phyloP scores from a whole-genome alignment of 1,140 invertebrate genomes.

The Drosophila truncata region DNA sequence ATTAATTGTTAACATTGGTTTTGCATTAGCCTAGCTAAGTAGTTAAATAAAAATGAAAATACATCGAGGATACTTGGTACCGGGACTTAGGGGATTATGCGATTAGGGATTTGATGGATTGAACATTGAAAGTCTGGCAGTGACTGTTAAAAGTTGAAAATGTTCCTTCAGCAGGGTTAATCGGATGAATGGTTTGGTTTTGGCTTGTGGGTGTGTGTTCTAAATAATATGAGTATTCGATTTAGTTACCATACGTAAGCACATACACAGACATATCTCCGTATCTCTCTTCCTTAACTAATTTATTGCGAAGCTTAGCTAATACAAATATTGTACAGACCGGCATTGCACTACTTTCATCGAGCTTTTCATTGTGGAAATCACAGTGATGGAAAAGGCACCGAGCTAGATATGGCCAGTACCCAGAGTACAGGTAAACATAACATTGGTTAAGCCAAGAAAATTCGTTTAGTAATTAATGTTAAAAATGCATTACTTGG shows the following conservation, averaged over 20 bases:
- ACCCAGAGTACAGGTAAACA: background rate
- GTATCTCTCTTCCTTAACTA: constrained; percentile 28
- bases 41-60: constrained; percentile 47
- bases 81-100: constrained; percentile 38
- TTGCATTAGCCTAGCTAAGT: constrained; percentile 25
- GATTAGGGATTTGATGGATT: constrained; percentile 16
- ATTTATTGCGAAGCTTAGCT: constrained; percentile 31
- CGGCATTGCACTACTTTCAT: constrained; percentile 68
- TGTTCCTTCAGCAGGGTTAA: constrained; percentile 47
- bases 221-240: constrained; percentile 73
- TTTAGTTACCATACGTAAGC: constrained; percentile 43
- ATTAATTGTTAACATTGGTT: constrained; percentile 43
- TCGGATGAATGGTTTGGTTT: constrained; percentile 46
- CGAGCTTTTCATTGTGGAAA: constrained; percentile 25
- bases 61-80: constrained; percentile 52
- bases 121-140: constrained; percentile 54
- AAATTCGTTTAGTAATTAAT: constrained; percentile 16
- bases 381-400: constrained; percentile 14
- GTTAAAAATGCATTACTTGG: constrained; percentile 26
- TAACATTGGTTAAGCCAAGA: background rate
- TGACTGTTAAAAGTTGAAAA: constrained; percentile 34
- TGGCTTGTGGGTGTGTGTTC: constrained; percentile 40
- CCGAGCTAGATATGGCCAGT: background rate
- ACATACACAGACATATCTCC: constrained; percentile 37
- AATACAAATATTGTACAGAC: constrained; percentile 76